phyloP scores from a whole-genome alignment of 2,888 invertebrate species.

The Drosophila emarginata region DNA sequence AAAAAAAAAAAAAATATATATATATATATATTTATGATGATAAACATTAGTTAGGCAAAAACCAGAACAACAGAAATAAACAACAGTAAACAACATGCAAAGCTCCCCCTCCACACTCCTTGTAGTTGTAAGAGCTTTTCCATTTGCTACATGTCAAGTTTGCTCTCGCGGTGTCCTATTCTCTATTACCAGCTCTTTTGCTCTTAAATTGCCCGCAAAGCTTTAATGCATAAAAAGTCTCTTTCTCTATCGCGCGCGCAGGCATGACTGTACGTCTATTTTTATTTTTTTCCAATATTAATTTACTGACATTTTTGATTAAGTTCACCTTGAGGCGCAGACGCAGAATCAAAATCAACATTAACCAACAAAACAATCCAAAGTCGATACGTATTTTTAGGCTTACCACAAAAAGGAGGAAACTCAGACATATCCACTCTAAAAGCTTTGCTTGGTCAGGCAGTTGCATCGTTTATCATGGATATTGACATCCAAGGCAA shows the following conservation, averaged over 20 bases:
- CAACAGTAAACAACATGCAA: constrained; percentile 7
- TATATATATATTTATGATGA: constrained; percentile 53
- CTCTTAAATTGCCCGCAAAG: constrained; percentile 27
- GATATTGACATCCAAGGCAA: constrained; percentile 27
- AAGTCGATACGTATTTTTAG: constrained; percentile 83
- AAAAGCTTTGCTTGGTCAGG: constrained; percentile 66
- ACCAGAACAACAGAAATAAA: constrained; percentile 18
- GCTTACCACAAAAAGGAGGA: constrained; percentile 71
- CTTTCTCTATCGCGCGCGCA: constrained; percentile 22
- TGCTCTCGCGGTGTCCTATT: constrained; percentile 26
- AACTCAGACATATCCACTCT: constrained; percentile 29
- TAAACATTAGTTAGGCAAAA: constrained; percentile 67
- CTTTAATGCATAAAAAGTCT: constrained; percentile 47
- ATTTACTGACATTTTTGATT: not conserved
- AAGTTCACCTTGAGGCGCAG: constrained; percentile 52
- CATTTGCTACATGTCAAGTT: constrained; percentile 17
- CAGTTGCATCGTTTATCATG: constrained; percentile 43
- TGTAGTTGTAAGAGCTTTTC: constrained; percentile 67
- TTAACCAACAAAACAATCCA: constrained; percentile 71
- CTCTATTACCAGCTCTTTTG: constrained; percentile 27
- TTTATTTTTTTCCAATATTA: constrained; percentile 16
- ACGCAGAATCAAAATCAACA: constrained; percentile 27
- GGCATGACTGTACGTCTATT: constrained; percentile 35
- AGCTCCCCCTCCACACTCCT: constrained; percentile 23
- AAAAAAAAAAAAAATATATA: constrained; percentile 36